Evolutionary conservation across 1,140 invertebrate species (phyloP), one percentile per base, ranked within the genome.

Genomic region (Ladona fulva): DNA sequence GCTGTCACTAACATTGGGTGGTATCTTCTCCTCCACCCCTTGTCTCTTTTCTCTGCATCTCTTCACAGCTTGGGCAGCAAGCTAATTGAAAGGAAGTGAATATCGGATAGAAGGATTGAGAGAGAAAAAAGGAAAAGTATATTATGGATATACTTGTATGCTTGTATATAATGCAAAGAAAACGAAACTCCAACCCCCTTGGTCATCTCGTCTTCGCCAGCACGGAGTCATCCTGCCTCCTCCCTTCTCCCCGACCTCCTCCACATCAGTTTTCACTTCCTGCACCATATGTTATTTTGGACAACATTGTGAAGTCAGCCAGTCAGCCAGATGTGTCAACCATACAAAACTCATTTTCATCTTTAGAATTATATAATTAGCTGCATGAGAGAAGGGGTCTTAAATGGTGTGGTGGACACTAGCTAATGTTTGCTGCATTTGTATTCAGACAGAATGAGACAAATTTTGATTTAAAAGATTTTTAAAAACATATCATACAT

Each of bases 131-230:
- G 52, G 52, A 66, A 37, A 37, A 66, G 52, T 66, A 66, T 66
- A 66, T 66, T 16, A 66, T 6, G 29, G 16, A 66, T 66, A 66
- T 66, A 66, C 52, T 66, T 66, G n/a, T 66, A 66, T 66, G 52
- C 52, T 66, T 66, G 52, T 66, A 66, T 66, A 66, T 66, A 22
- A 66, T 66, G 52, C 52, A 66, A 66, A 66, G 52, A 66, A 12
- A 66, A 66, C 52, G 52, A 66, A 37, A 66, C 52, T 66, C 52
- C 52, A 66, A 66, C 52, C n/a, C 52, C 52, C 52, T 66, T 66
- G 52, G 52, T 66, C 52, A 66, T 66, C 52, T 66, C 52, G 52
- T 66, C 52, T 66, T 66, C 52, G n/a, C 52, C 52, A 22, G 52
- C 52, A 66, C 52, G 52, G 52, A 66, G n/a, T 66, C 52, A 66